These are phyloP conservation scores for Gephyroberyx darwinii DNA, from an alignment of 2,797 vertebrate species.

Conservation along the genomic window DNA sequence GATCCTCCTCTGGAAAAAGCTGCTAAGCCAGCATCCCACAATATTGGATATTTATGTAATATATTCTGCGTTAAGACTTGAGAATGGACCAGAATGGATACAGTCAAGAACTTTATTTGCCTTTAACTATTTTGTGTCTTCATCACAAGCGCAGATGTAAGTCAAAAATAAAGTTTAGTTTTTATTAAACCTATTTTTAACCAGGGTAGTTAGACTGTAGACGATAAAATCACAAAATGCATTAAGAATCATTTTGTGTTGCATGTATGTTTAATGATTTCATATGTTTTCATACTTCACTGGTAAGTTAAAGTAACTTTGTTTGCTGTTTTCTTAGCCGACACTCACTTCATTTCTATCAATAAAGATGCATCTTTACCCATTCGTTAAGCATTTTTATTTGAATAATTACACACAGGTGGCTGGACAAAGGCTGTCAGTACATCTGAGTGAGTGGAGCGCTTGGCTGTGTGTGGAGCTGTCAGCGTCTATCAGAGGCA, in stretches of 20 bases:
- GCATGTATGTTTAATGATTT: background rate
- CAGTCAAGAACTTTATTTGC: constrained; percentile 29
- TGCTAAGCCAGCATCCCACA: constrained; percentile 58
- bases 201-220: background rate
- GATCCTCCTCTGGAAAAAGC: constrained; percentile 56
- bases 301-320: background rate
- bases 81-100: constrained; percentile 40
- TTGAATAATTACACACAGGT: constrained; percentile 55
- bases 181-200: background rate
- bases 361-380: constrained; percentile 22
- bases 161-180: background rate
- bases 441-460: constrained; percentile 40
- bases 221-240: background rate
- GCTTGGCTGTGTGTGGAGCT: constrained; percentile 39
- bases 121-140: background rate
- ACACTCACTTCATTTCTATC: constrained; percentile 19
- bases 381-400: constrained; percentile 48
- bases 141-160: constrained; percentile 3
- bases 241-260: background rate
- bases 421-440: constrained; percentile 61
- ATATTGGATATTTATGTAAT: constrained; percentile 74
- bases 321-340: background rate
- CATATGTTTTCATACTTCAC: background rate
- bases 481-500: constrained; percentile 63
- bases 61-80: constrained; percentile 47